Percentiles rank a stretch among this genome's conserved stretches.
These are phyloP conservation scores for Stigmatopora argus DNA, from an alignment of 2,113 vertebrate species.

Conservation along the genomic window DNA sequence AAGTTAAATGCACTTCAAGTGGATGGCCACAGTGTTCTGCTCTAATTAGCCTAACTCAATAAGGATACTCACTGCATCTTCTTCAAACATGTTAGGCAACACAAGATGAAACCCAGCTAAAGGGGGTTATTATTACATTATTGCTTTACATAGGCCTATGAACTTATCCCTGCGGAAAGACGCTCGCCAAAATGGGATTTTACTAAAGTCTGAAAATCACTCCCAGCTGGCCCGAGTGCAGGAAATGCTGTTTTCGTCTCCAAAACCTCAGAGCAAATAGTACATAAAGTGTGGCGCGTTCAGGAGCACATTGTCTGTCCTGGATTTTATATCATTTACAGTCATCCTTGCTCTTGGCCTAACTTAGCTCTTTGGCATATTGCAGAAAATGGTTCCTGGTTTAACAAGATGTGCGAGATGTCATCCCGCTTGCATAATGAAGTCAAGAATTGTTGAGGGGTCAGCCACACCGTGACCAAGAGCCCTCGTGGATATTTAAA, in stretches of 20 bases:
- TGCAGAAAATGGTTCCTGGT: constrained; percentile 31
- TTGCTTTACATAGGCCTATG: constrained; percentile 67
- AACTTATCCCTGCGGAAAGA: constrained; percentile 67
- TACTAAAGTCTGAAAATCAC: constrained; percentile 71
- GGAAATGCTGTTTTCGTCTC: constrained; percentile 71
- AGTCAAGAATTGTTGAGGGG: constrained; percentile 32
- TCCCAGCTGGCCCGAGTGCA: constrained; percentile 69
- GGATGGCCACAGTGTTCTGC: constrained; percentile 39
- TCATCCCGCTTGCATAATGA: constrained; percentile 37
- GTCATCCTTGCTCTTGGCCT: constrained; percentile 38
- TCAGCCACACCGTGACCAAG: constrained; percentile 38
- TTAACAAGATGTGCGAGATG: constrained; percentile 40
- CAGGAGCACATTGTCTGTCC: constrained; percentile 51
- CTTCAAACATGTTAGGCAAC: constrained; percentile 48
- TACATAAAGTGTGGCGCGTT: constrained; percentile 62
- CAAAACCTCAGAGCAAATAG: constrained; percentile 70
- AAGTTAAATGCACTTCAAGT: constrained; percentile 14
- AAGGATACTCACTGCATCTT: constrained; percentile 33
- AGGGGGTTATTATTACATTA: constrained; percentile 67
- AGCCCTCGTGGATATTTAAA: constrained; percentile 35
- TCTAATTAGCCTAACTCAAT: constrained; percentile 41
- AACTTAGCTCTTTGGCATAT: constrained; percentile 45
- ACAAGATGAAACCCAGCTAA: constrained; percentile 51
- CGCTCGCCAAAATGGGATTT: constrained; percentile 65
- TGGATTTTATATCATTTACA: constrained; percentile 42